Evolutionary conservation across 2,113 vertebrate species (phyloP).

Genomic region (Aspiorhynchus laticeps): DNA sequence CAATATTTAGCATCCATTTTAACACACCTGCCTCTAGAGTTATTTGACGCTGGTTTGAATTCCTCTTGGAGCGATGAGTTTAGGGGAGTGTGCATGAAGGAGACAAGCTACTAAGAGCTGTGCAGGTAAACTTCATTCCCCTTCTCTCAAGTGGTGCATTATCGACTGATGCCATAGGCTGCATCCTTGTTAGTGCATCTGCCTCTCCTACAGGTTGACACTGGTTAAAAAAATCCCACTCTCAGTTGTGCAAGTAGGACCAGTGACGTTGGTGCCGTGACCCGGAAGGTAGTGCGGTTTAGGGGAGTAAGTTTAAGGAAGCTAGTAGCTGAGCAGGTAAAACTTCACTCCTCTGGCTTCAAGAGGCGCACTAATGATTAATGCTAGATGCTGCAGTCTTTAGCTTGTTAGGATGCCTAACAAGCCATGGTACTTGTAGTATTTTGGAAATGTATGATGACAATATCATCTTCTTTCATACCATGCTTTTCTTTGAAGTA

Average conservation of each 20-base stretch:
- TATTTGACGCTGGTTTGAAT: background rate
- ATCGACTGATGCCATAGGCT: background rate
- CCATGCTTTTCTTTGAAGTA: background rate
- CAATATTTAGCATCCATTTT: background rate
- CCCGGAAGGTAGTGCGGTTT: background rate
- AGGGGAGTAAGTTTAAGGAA: background rate
- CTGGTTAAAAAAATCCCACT: background rate
- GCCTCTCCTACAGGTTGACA: background rate
- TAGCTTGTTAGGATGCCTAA: background rate
- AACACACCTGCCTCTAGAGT: background rate
- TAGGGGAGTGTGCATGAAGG: background rate
- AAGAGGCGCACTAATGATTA: background rate
- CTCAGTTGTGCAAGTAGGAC: background rate
- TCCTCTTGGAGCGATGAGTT: background rate
- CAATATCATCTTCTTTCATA: background rate
- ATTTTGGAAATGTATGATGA: background rate
- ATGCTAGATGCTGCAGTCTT: background rate
- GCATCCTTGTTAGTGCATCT: background rate
- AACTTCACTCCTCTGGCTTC: background rate
- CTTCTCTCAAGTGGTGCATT: background rate
- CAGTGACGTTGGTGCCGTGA: background rate
- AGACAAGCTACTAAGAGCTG: background rate
- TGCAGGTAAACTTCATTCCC: background rate
- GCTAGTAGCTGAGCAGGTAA: background rate
- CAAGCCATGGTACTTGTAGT: background rate